Base-by-base conservation (phyloP, 2,113 vertebrate genomes). In the Cheirogaleus medius region DNA sequence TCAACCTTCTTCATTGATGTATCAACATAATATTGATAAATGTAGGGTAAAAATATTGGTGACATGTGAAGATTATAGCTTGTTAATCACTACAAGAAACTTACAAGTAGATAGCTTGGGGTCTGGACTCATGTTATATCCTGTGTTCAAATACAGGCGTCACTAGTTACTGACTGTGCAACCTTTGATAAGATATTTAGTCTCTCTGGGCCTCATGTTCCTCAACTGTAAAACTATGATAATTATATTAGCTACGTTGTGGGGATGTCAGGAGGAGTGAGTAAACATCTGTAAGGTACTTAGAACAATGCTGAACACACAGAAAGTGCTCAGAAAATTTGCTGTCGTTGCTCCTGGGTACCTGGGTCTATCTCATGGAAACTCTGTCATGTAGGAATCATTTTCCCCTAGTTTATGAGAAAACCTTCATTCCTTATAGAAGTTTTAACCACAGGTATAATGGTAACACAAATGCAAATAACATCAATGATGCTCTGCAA, bases 131-230 rank as follows among this genome's bases (percentile, higher is more conserved):
- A 87, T 42, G 3, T 81, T 58, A 83, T 42, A 58, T 37, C 37
- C 52, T 82, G 32, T 73, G 91, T 93, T 95, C 83, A 84, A 94
- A 92, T 63, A 20, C 18, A 64, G 63, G n/a, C 49, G 84, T 87
- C 21, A 32, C 44, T 56, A 94, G 58, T 66, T 71, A 81, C n/a
- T 89, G 42, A 71, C 29, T 80, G 47, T 86, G 39, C 20, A 63
- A 83, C 52, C 66, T 74, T 32, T 32, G 5, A 56, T 25, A 90
- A 9, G 80, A 87, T 77, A 90, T 60, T 68, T 84, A 84, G 82
- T 49, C 39, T 93, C 93, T 85, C 73, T 89, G 39, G 54, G 88
- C 37, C 47, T 91, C 71, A 90, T 47, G 47, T 82, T 68, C 42
- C 47, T 87, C 58, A 83, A 91, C 32, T 80, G 42, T 58, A 81